These are phyloP conservation scores for Donacobius atricapilla DNA, from an alignment of 2,113 vertebrate species.

Conservation along the genomic window DNA sequence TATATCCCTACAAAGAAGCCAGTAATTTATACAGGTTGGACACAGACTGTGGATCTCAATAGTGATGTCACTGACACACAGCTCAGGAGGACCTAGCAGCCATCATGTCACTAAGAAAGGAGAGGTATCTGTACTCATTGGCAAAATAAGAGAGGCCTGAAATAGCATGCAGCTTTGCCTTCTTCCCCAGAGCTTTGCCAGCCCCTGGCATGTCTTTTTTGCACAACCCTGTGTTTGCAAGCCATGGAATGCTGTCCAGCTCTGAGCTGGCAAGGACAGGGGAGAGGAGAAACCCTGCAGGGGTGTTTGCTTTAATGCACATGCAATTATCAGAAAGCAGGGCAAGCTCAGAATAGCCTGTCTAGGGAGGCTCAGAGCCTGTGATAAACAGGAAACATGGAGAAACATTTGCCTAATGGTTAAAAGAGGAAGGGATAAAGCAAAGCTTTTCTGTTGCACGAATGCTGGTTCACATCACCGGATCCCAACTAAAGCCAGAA, in stretches of 20 bases:
- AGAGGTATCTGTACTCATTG: neutral
- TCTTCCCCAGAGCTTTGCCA: neutral
- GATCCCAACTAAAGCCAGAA: neutral
- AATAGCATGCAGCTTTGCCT: neutral
- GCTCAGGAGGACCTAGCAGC: neutral
- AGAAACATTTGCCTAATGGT: neutral
- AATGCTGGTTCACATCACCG: accelerated
- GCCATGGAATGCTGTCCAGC: neutral
- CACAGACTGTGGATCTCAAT: neutral
- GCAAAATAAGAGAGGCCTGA: neutral
- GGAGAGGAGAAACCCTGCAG: constrained; percentile 37
- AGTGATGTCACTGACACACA: neutral
- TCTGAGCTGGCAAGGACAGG: neutral
- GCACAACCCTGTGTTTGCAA: neutral
- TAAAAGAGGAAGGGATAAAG: neutral
- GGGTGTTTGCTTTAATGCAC: constrained; percentile 52
- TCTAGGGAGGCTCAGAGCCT: constrained; percentile 1
- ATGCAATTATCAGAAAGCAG: constrained; percentile 58
- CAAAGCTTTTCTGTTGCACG: neutral
- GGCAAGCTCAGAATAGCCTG: constrained; percentile 38
- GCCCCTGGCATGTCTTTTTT: neutral
- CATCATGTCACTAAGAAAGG: neutral
- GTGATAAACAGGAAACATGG: constrained; percentile 1
- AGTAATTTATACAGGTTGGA: neutral
- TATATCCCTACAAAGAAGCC: neutral